A percentile compares a stretch with the other conserved stretches of the same genome.
Conservation (phyloP, 2,113 vertebrate species). For the Leptobrachium ailaonicum region DNA sequence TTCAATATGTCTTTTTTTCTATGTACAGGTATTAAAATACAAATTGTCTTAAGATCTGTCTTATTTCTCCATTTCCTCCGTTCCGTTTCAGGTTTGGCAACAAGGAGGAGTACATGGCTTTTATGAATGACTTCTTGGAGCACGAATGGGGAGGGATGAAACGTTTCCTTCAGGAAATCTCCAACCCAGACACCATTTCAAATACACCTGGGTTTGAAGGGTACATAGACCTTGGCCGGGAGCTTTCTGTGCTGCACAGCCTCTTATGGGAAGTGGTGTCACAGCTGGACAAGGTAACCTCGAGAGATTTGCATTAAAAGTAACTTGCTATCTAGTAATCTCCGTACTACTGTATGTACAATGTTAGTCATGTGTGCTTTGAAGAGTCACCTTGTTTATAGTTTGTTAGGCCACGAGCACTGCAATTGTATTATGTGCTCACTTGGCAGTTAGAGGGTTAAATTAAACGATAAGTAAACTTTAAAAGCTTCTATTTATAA, state of each 20-base stretch:
- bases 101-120: slow-evolving; percentile 98
- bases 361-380: too few species aligned
- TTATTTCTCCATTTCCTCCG: slow-evolving; percentile 8
- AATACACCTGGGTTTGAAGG: slow-evolving; percentile 91
- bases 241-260: slow-evolving; percentile 90
- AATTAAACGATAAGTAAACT: too few species aligned
- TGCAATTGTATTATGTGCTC: too few species aligned
- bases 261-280: slow-evolving; percentile 94
- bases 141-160: slow-evolving; percentile 96
- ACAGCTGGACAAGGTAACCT: slow-evolving; percentile 92
- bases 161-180: slow-evolving; percentile 91
- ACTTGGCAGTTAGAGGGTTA: too few species aligned
- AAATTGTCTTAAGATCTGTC: not conserved
- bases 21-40: too few species aligned
- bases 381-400: too few species aligned
- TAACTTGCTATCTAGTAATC: too few species aligned
- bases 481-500: too few species aligned
- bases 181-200: slow-evolving; percentile 86
- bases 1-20: too few species aligned
- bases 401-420: too few species aligned
- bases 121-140: slow-evolving; percentile 97
- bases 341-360: too few species aligned
- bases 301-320: not conserved
- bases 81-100: slow-evolving; percentile 83
- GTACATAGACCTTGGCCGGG: slow-evolving; percentile 91